Evolutionary conservation across 2,113 vertebrate genomes (phyloP).

Genomic region (Orthonyx spaldingii): DNA sequence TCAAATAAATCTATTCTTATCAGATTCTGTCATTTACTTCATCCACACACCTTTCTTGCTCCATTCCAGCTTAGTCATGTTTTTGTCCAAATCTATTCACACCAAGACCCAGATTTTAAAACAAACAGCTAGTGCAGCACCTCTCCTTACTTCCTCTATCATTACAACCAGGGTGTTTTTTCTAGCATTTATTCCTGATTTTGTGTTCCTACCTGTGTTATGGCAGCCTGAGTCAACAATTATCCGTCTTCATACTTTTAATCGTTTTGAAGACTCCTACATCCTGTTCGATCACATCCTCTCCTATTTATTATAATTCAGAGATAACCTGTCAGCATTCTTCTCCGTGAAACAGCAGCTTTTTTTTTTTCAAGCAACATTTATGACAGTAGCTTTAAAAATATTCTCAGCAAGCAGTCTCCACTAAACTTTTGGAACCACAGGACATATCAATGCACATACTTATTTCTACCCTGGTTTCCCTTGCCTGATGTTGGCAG

Average conservation of each 20-base stretch:
- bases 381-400: not conserved
- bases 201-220: not conserved
- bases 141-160: not conserved
- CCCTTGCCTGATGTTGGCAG: not conserved
- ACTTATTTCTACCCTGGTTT: not conserved
- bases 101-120: not conserved
- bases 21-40: not conserved
- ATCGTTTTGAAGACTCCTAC: not conserved
- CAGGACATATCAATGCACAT: accelerated
- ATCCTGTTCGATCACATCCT: not conserved
- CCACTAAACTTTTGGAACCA: not conserved
- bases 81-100: not conserved
- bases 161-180: not conserved
- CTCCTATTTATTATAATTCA: not conserved
- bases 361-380: not conserved
- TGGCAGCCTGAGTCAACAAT: not conserved
- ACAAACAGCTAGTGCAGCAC: not conserved
- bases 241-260: not conserved
- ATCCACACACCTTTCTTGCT: not conserved
- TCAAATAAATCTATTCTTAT: not conserved
- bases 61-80: not conserved
- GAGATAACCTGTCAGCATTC: not conserved
- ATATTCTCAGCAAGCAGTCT: not conserved
- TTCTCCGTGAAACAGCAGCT: not conserved
- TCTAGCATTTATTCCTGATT: not conserved